Percentiles rank a stretch among this genome's conserved stretches.
These are phyloP conservation scores for Drosophila silvestris DNA, from an alignment of 2,888 invertebrate species.

Conservation along the genomic window DNA sequence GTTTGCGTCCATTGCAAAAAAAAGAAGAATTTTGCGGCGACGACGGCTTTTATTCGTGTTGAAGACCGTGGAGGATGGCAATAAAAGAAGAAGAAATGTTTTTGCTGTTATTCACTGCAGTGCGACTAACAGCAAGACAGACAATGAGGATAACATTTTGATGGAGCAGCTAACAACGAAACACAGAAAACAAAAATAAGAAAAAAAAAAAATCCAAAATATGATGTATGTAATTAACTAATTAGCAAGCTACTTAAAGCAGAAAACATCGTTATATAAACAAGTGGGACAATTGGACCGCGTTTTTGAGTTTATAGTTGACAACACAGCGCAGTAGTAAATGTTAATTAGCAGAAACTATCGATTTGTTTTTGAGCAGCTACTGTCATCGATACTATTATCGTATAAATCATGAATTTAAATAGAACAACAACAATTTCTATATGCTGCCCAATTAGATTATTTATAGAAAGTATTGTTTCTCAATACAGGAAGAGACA, in stretches of 20 bases:
- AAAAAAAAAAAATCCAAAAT: neutral
- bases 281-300: neutral
- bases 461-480: conserved; percentile 4
- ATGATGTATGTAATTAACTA: neutral
- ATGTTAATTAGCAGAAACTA: conserved; percentile 1
- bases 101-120: conserved; percentile 15
- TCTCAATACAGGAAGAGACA: neutral
- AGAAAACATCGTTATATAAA: neutral
- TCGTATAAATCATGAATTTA: conserved; percentile 12
- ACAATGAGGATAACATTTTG: neutral
- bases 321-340: neutral
- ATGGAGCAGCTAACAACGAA: neutral
- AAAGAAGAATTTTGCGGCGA: conserved; percentile 21
- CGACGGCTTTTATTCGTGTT: conserved; percentile 45
- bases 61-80: conserved; percentile 27
- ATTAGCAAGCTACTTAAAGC: neutral
- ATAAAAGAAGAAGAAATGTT: conserved; percentile 36
- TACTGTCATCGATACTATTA: conserved; percentile 4
- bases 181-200: neutral
- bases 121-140: neutral
- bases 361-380: neutral
- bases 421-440: conserved; percentile 23
- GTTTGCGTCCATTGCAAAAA: conserved; percentile 50
- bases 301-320: neutral
- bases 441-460: neutral